Conservation (phyloP, 23 tunicate genomes). For the Corella eumyota region DNA sequence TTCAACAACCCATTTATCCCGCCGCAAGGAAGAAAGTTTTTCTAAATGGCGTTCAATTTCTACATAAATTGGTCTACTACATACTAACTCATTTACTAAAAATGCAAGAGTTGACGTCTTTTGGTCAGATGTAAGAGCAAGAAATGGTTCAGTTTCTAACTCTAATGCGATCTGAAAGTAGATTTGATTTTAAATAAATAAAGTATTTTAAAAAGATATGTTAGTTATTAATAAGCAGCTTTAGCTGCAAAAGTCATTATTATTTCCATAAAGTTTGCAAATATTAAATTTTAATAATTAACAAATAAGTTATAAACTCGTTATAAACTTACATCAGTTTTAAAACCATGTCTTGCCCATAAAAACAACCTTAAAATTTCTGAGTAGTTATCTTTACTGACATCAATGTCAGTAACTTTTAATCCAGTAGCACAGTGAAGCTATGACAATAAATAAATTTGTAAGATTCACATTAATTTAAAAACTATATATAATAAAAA, state of each 20-base stretch:
- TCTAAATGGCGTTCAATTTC: constrained; percentile 75
- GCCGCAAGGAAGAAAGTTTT: constrained; percentile 47
- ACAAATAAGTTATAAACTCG: too few relatives aligned
- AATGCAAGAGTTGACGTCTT: constrained; percentile 57
- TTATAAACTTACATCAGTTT: constrained; percentile 50
- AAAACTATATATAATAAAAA: neutral
- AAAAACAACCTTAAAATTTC: constrained; percentile 83
- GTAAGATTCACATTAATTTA: neutral
- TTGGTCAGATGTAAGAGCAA: constrained; percentile 46
- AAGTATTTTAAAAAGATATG: neutral
- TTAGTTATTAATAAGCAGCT: neutral
- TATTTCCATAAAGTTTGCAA: too few relatives aligned
- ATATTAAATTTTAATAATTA: too few relatives aligned
- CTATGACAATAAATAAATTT: constrained; percentile 12
- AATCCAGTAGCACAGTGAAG: constrained; percentile 69
- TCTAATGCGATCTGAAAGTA: constrained; percentile 31
- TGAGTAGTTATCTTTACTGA: constrained; percentile 67
- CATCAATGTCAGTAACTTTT: constrained; percentile 82
- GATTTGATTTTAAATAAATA: neutral
- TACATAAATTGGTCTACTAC: constrained; percentile 58
- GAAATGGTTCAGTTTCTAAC: constrained; percentile 76
- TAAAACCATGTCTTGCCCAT: constrained; percentile 74
- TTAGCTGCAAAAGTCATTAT: neutral
- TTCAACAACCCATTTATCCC: constrained; percentile 96
- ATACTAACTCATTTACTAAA: constrained; percentile 70